These are phyloP conservation scores for Parnassius glacialis DNA, from an alignment of 2,888 invertebrate genomes.

Conservation along the genomic window DNA sequence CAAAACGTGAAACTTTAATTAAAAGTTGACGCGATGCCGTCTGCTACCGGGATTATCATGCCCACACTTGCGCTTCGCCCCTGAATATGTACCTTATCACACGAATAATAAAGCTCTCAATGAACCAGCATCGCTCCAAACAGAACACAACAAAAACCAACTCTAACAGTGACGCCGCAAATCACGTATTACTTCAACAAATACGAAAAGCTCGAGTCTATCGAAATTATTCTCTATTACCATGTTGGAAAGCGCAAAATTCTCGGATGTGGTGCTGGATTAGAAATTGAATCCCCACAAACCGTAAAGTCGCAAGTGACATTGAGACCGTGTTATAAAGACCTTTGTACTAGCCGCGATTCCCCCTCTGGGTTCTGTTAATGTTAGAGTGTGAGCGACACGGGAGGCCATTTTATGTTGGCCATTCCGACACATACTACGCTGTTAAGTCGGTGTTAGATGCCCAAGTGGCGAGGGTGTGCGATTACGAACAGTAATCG, in stretches of 20 bases:
- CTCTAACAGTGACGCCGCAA: constrained; percentile 60
- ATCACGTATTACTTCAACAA: constrained; percentile 74
- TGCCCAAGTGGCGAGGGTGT: constrained; percentile 64
- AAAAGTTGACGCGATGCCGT: constrained; percentile 53
- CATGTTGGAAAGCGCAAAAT: constrained; percentile 40
- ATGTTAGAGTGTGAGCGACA: constrained; percentile 34
- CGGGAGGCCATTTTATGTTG: constrained; percentile 43
- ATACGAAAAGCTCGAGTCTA: constrained; percentile 42
- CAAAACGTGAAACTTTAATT: constrained; percentile 52
- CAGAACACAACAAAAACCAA: constrained; percentile 43
- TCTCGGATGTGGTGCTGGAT: constrained; percentile 48
- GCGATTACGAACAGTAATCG: constrained; percentile 73
- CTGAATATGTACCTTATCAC: constrained; percentile 35
- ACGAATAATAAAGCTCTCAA: constrained; percentile 20
- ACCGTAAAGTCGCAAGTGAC: constrained; percentile 62
- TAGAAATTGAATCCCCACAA: constrained; percentile 71
- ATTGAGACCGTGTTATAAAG: constrained; percentile 37
- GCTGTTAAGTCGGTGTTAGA: constrained; percentile 47
- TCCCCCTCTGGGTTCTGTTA: constrained; percentile 39
- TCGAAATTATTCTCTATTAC: constrained; percentile 60
- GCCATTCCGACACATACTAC: constrained; percentile 43
- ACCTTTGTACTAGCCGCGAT: constrained; percentile 46
- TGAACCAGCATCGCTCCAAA: constrained; percentile 12
- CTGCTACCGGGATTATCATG: constrained; percentile 33
- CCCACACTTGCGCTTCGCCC: constrained; percentile 26